Percentiles rank a stretch among this genome's conserved stretches.
Evolutionary conservation across 2,888 invertebrate species (phyloP).

Genomic region (Ennomos fuscantarius): DNA sequence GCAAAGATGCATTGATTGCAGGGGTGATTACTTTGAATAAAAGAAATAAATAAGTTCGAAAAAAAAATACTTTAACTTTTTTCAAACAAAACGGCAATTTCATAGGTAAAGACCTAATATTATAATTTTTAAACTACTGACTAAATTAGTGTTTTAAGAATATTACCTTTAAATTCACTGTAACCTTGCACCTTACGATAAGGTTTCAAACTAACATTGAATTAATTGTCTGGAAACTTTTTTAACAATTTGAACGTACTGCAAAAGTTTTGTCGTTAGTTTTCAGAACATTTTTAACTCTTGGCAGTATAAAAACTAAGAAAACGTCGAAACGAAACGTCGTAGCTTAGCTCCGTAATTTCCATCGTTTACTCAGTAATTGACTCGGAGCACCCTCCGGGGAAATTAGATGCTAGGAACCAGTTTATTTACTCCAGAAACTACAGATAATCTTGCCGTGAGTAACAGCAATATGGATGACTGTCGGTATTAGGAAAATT

Average conservation of each 20-base stretch:
- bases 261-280: not conserved
- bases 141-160: no score
- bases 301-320: not conserved
- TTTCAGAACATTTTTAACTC: not conserved
- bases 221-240: no score
- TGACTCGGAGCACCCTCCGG: constrained; percentile 9
- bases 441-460: not conserved
- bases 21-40: no score
- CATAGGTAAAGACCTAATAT: no score
- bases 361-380: constrained; percentile 18
- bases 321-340: constrained; percentile 1
- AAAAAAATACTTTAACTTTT: no score
- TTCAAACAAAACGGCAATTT: no score
- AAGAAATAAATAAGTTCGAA: no score
- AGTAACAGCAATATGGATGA: not conserved
- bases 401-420: constrained; percentile 15
- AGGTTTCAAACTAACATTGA: no score
- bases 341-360: constrained; percentile 4
- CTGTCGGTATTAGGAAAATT: not conserved
- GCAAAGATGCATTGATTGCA: no score
- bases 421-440: not conserved
- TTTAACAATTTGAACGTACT: not conserved
- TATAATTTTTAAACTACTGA: no score
- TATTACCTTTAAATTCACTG: no score
- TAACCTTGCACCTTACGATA: no score